Evolutionary conservation across 2,888 invertebrate genomes (phyloP).

Genomic region (Conchocele bisecta): DNA sequence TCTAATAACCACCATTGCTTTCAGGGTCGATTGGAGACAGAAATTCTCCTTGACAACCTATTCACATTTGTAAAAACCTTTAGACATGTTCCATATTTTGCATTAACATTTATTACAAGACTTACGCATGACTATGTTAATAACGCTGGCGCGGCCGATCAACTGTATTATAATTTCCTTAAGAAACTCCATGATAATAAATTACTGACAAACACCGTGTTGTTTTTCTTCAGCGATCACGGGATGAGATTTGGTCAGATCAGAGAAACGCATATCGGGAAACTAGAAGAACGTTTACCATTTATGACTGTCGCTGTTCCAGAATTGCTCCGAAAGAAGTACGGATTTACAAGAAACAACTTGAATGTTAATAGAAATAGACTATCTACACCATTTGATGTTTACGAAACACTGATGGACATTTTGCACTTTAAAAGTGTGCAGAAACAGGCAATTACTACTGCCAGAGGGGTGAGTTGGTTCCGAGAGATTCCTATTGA

Average conservation of each 20-base stretch:
- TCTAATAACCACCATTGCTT: slow-evolving; percentile 85
- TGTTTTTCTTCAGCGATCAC: slow-evolving; percentile 90
- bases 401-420: slow-evolving; percentile 90
- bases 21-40: slow-evolving; percentile 88
- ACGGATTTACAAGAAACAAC: slow-evolving; percentile 87
- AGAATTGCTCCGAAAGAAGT: slow-evolving; percentile 87
- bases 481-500: slow-evolving; percentile 89
- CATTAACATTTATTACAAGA: slow-evolving; percentile 92
- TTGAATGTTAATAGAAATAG: slow-evolving; percentile 86
- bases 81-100: slow-evolving; percentile 87
- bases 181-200: slow-evolving; percentile 80
- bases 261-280: slow-evolving; percentile 89
- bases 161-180: slow-evolving; percentile 86
- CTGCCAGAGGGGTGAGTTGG: slow-evolving; percentile 85
- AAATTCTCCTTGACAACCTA: slow-evolving; percentile 86
- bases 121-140: slow-evolving; percentile 93
- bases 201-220: slow-evolving; percentile 66
- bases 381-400: slow-evolving; percentile 92
- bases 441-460: slow-evolving; percentile 8
- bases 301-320: slow-evolving; percentile 90
- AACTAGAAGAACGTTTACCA: slow-evolving; percentile 93
- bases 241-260: slow-evolving; percentile 94
- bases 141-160: slow-evolving; percentile 89
- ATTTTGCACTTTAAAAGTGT: slow-evolving; percentile 81
- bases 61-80: slow-evolving; percentile 85